phyloP scores from a whole-genome alignment of 2,797 vertebrate genomes.

The Iguana delicatissima region DNA sequence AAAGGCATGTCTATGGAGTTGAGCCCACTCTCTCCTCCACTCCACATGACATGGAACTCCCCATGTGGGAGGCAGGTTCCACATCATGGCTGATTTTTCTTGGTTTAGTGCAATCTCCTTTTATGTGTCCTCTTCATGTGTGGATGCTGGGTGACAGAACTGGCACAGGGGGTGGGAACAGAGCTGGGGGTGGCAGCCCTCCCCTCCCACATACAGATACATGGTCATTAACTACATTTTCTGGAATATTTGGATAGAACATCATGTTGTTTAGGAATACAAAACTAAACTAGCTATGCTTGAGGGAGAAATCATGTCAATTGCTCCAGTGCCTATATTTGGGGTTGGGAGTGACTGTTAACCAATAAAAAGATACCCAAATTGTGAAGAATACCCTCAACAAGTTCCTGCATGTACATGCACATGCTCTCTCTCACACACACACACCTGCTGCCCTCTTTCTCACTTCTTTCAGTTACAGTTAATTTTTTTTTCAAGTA shows the following conservation, averaged over 20 bases:
- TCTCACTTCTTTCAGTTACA: neutral
- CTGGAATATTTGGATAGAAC: neutral
- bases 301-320: slow-evolving; percentile 8
- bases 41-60: neutral
- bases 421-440: neutral
- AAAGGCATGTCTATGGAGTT: neutral
- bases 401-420: neutral
- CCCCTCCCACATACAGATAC: no score
- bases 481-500: neutral
- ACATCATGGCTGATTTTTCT: neutral
- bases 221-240: neutral
- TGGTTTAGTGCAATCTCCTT: no score
- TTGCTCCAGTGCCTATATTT: no score
- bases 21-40: neutral
- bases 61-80: neutral
- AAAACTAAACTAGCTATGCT: slow-evolving; percentile 29
- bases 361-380: neutral
- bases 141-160: no score
- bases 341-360: no score
- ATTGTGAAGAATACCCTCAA: neutral
- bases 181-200: neutral
- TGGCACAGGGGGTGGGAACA: neutral
- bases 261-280: slow-evolving; percentile 4
- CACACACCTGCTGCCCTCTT: neutral
- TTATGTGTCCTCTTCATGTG: no score